phyloP scores from a whole-genome alignment of 2,797 vertebrate species.

The Tauraco hartlaubi region DNA sequence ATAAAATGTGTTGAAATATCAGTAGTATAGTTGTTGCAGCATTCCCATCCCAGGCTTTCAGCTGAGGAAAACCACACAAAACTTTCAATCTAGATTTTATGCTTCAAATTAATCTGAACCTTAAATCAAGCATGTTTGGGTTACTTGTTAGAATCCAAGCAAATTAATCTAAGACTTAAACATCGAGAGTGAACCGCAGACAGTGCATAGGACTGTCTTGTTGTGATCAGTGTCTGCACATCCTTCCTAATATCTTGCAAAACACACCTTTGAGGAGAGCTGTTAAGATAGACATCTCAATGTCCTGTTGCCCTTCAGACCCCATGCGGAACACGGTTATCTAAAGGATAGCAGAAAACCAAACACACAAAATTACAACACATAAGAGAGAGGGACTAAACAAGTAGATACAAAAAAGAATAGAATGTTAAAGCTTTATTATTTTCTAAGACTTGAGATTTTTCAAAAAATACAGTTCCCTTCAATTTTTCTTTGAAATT shows the following conservation, averaged over 20 bases:
- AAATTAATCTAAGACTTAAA: background rate
- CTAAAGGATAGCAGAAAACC: conserved; percentile 71
- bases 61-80: background rate
- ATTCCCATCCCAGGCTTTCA: background rate
- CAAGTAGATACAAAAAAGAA: background rate
- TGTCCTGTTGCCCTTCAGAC: conserved; percentile 94
- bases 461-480: background rate
- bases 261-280: conserved; percentile 95
- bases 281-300: conserved; percentile 98
- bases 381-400: background rate
- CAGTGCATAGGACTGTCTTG: background rate
- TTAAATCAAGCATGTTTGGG: background rate
- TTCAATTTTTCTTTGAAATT: background rate
- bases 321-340: conserved; percentile 99
- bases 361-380: background rate
- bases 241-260: background rate
- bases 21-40: background rate
- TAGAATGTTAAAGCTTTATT: background rate
- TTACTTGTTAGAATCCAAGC: background rate
- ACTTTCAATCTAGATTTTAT: background rate
- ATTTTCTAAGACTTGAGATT: background rate
- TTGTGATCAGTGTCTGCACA: background rate
- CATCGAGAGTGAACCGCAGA: background rate
- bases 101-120: background rate
- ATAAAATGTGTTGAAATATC: background rate